A percentile compares a stretch with the other conserved stretches of the same genome.
These are phyloP conservation scores for Mizuhopecten yessoensis DNA, from an alignment of 1,140 invertebrate genomes.

Conservation along the genomic window DNA sequence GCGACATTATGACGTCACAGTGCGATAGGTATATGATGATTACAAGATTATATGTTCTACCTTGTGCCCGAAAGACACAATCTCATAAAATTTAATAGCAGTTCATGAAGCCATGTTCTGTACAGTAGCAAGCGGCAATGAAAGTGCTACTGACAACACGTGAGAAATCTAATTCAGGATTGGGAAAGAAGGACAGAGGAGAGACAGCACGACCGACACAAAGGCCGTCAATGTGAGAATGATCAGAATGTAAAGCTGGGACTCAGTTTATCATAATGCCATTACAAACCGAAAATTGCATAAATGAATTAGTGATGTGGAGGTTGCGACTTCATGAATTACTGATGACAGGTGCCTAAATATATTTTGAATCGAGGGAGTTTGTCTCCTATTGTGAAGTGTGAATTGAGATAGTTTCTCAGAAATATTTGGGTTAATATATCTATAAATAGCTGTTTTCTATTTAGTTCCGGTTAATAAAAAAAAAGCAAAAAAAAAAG, in stretches of 20 bases:
- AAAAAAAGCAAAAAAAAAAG: no score
- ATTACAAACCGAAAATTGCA: conserved; percentile 1
- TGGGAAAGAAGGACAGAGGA: neutral
- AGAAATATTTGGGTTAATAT: no score
- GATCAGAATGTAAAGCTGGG: neutral
- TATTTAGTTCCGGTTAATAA: no score
- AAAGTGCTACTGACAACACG: conserved; percentile 19
- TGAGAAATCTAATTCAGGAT: neutral
- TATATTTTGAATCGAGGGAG: neutral
- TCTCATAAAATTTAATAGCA: conserved; percentile 13
- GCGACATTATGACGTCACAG: conserved; percentile 15
- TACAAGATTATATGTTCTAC: conserved; percentile 33
- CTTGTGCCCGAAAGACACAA: conserved; percentile 23
- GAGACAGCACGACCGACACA: neutral
- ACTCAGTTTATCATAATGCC: neutral
- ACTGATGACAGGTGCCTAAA: neutral
- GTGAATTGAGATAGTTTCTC: neutral
- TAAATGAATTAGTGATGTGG: conserved; percentile 3
- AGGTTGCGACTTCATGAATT: neutral
- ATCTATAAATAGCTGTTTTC: no score
- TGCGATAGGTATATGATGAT: conserved; percentile 19
- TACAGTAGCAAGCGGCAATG: neutral
- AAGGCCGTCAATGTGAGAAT: neutral
- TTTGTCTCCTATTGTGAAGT: neutral
- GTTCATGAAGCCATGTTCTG: neutral